phyloP scores from a whole-genome alignment of 1,140 invertebrate genomes.

The Copidosoma floridanum region DNA sequence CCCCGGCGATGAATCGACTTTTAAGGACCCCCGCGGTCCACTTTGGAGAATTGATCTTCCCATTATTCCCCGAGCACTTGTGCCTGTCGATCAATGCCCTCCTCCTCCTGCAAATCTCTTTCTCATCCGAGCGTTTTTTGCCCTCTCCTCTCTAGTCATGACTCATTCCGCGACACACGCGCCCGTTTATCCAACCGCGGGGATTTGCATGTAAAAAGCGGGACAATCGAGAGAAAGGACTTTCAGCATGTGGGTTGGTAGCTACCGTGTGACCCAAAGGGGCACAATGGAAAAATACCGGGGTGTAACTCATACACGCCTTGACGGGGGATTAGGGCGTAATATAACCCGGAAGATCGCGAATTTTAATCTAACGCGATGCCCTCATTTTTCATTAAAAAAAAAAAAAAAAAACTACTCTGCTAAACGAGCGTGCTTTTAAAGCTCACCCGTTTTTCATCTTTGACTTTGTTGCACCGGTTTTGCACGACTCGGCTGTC shows the following conservation, averaged over 20 bases:
- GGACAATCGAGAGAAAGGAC: background rate
- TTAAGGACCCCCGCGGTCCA: background rate
- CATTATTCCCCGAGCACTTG: slow-evolving; percentile 16
- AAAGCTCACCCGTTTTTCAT: no score
- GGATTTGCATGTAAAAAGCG: background rate
- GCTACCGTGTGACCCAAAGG: no score
- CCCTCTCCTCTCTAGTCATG: background rate
- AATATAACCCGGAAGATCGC: no score
- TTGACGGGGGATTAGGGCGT: no score
- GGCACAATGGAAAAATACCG: no score
- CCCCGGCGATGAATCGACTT: slow-evolving; percentile 9
- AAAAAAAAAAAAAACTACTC: no score
- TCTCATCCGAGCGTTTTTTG: background rate
- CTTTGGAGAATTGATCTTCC: slow-evolving; percentile 3
- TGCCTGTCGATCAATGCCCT: slow-evolving; percentile 17
- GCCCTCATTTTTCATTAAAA: background rate
- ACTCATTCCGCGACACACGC: background rate
- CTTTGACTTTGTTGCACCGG: no score
- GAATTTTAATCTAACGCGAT: slow-evolving; percentile 8
- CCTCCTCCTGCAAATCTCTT: background rate
- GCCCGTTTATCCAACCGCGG: background rate
- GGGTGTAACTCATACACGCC: no score
- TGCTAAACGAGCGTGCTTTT: no score
- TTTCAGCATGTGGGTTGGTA: no score
- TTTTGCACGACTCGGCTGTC: no score